Percentiles rank a stretch among this genome's conserved stretches.
These are phyloP conservation scores for Polydrusus tereticollis DNA, from an alignment of 2,888 invertebrate genomes.

Conservation along the genomic window DNA sequence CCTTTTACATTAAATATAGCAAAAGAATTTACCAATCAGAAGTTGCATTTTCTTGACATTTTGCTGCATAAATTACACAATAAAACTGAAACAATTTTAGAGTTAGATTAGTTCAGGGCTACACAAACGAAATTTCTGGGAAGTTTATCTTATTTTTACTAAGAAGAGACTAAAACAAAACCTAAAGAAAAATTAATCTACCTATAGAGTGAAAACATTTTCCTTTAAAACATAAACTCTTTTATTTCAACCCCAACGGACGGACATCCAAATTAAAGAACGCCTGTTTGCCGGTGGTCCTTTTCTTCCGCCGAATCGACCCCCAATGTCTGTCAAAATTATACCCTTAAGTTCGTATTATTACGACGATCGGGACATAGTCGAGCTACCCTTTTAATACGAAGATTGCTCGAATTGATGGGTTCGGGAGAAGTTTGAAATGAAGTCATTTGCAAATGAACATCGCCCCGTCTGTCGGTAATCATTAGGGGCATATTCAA, in stretches of 20 bases:
- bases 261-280: constrained; percentile 50
- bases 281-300: constrained; percentile 50
- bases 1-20: too few relatives aligned
- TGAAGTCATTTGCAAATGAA: constrained; percentile 68
- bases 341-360: constrained; percentile 64
- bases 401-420: constrained; percentile 67
- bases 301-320: constrained; percentile 53
- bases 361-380: constrained; percentile 58
- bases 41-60: too few relatives aligned
- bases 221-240: constrained; percentile 40
- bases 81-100: too few relatives aligned
- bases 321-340: constrained; percentile 64
- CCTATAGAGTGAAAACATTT: constrained; percentile 36
- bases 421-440: constrained; percentile 59
- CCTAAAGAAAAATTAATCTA: background rate
- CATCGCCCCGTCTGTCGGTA: constrained; percentile 64
- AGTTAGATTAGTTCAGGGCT: too few relatives aligned
- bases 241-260: constrained; percentile 38
- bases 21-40: too few relatives aligned
- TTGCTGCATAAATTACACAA: too few relatives aligned
- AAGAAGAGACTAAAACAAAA: background rate
- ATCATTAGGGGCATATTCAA: constrained; percentile 68
- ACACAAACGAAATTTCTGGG: too few relatives aligned
- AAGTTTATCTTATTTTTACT: too few relatives aligned
- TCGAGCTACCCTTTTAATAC: constrained; percentile 61